These are phyloP conservation scores for Dryocosmus kuriphilus DNA, from an alignment of 2,888 invertebrate species.

Conservation along the genomic window DNA sequence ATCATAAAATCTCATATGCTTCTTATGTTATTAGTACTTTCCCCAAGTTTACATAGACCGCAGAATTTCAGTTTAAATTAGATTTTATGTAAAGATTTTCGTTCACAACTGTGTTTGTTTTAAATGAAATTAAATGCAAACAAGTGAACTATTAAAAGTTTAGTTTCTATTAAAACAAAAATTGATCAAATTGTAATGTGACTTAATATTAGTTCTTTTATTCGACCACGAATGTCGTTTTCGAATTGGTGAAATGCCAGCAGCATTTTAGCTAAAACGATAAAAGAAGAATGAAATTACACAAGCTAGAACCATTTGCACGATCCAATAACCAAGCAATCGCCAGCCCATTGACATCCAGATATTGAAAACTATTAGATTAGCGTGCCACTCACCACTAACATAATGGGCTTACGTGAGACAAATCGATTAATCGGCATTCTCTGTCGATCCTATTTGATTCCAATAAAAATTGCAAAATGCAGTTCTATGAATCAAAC, in stretches of 20 bases:
- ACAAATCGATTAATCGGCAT: slow-evolving; percentile 12
- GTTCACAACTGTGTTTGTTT: too few species aligned
- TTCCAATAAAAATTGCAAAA: not conserved
- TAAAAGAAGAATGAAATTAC: slow-evolving; percentile 9
- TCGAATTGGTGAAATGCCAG: not conserved
- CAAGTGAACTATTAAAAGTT: too few species aligned
- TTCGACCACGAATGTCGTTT: not conserved
- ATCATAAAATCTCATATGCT: not conserved
- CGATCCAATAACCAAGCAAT: not conserved
- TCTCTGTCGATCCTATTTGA: slow-evolving; percentile 10
- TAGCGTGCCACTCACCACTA: slow-evolving; percentile 9
- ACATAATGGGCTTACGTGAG: slow-evolving; percentile 23
- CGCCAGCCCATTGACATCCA: slow-evolving; percentile 3
- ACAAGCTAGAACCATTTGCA: slow-evolving; percentile 3
- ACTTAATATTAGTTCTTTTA: too few species aligned
- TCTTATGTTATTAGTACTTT: too few species aligned
- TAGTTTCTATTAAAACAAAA: too few species aligned
- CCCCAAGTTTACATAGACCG: too few species aligned
- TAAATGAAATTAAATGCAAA: too few species aligned
- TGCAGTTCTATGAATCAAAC: not conserved
- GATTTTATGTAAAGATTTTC: too few species aligned
- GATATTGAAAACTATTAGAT: slow-evolving; percentile 25
- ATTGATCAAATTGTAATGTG: too few species aligned
- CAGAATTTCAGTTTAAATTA: too few species aligned
- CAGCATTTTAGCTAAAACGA: not conserved